Percentiles rank a stretch among this genome's conserved stretches.
phyloP scores from a whole-genome alignment of 1,140 invertebrate species.

The Drosophila ironensis region DNA sequence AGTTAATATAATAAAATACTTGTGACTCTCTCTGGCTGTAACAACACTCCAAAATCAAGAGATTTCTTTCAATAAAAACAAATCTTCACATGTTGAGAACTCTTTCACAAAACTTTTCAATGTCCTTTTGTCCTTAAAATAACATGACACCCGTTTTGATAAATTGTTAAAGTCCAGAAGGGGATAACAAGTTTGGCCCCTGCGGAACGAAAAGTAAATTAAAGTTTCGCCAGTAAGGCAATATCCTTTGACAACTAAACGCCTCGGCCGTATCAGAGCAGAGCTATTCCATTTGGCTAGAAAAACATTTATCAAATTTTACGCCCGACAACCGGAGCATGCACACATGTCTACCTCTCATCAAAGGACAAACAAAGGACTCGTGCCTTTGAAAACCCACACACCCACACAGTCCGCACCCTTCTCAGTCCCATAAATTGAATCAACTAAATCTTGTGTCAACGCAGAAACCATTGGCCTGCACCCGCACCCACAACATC shows the following conservation, averaged over 20 bases:
- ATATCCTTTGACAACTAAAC: background rate
- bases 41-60: too few relatives aligned
- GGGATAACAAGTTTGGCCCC: too few relatives aligned
- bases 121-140: too few relatives aligned
- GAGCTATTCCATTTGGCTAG: background rate
- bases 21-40: too few relatives aligned
- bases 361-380: conserved; percentile 1
- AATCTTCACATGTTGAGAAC: too few relatives aligned
- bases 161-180: too few relatives aligned
- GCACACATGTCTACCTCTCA: background rate
- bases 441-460: conserved; percentile 33
- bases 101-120: too few relatives aligned
- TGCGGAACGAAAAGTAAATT: background rate
- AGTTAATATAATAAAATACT: too few relatives aligned
- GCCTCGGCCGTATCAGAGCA: background rate
- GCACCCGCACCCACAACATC: background rate
- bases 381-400: background rate
- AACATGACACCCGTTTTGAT: too few relatives aligned
- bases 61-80: too few relatives aligned
- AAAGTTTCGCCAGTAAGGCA: background rate
- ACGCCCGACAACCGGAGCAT: background rate
- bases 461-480: background rate
- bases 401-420: background rate
- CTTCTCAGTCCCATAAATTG: too few relatives aligned
- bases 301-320: conserved; percentile 23